Evolutionary conservation across 2,113 vertebrate species (phyloP).

Genomic region (Pelecanoides urinatrix): DNA sequence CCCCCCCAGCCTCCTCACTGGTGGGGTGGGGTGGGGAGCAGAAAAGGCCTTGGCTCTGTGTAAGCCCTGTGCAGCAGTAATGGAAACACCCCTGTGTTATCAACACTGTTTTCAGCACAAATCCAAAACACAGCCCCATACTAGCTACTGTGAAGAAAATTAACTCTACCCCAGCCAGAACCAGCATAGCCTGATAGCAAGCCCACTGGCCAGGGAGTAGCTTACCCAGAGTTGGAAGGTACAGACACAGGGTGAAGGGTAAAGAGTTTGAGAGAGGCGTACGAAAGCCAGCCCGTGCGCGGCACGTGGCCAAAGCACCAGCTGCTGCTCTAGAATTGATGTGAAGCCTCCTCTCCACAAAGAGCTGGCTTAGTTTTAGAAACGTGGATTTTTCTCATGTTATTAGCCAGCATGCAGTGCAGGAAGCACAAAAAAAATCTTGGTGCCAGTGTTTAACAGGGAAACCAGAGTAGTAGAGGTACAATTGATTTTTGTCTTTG

Average conservation of each 20-base stretch:
- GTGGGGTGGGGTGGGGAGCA: no score
- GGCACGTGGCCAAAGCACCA: background rate
- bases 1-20: no score
- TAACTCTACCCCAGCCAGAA: no score
- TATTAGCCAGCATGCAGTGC: background rate
- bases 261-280: background rate
- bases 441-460: background rate
- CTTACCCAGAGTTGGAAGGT: background rate
- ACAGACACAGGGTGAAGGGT: background rate
- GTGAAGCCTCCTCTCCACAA: background rate
- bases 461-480: background rate
- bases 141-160: no score
- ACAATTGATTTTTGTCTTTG: slow-evolving; percentile 27
- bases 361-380: background rate
- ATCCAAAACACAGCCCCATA: no score
- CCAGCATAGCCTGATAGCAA: background rate
- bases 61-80: no score
- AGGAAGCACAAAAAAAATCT: background rate
- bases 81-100: no score
- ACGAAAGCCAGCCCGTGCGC: background rate
- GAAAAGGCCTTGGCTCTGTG: no score
- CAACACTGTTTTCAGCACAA: no score
- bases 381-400: background rate
- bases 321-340: background rate
- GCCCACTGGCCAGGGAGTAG: background rate